Base-by-base conservation (phyloP, 2,888 invertebrate species). In the Rotaria macrura region DNA sequence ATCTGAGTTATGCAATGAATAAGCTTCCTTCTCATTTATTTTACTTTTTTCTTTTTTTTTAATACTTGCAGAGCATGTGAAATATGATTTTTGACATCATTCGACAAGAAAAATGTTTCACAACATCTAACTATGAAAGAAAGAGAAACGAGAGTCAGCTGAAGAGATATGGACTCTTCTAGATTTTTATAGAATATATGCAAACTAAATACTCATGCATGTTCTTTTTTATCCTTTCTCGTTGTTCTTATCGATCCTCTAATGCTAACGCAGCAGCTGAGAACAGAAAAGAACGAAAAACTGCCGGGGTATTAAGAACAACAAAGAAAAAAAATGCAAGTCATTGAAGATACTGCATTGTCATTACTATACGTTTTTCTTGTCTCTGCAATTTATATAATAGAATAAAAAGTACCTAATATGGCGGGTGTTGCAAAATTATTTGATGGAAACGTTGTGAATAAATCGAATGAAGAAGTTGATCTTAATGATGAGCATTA, bases 371-470 rank as follows among this genome's bases (percentile, higher is more conserved):
- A 10, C 29, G 14, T 29, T 20, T 65, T 65, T 65, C 20, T 65
- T 34, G 3, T 38, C 17, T 65, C 20, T 5, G 29, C 17, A 29
- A 34, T 34, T 20, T 65, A 34, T 34, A 9, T 65, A 65, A 65
- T 9, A 65, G 6, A 34, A 34, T 12, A 47, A 14, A 65, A 65
- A 25, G 38, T 20, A 17, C 1, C 20, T 34, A 65, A 17, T 34
- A 79, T 79, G 79, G n/a, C 79, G 2, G n/a, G 79, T 79, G n/a
- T 79, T n/a, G 79, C 79, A 40, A n/a, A 79, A 43, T 43, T 79
- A 40, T 40, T 79, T 25, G 79, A 43, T 79, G 43, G 43, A 25
- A 7, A 79, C 43, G 10, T 79, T 43, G n/a, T 79, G 14, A 43
- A 79, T 79, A 79, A 43, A 38, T 40, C 79, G 1, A 43, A 43